phyloP scores from a whole-genome alignment of 2,113 vertebrate genomes.

The Ginglymostoma cirratum region DNA sequence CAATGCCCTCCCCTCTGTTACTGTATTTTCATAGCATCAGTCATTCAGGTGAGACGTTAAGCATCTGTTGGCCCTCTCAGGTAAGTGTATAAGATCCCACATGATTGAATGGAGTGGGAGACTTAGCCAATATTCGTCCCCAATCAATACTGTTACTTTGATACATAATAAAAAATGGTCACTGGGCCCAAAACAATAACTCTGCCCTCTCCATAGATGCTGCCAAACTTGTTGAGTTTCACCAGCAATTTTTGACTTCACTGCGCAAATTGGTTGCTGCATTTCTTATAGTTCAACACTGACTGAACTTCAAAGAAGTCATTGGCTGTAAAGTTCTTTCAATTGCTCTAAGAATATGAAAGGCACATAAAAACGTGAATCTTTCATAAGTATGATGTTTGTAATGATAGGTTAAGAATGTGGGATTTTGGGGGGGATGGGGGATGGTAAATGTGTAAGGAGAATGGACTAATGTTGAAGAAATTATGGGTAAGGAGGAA shows the following conservation, averaged over 20 bases:
- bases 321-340: not conserved
- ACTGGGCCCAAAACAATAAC: too few relatives aligned
- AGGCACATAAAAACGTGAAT: not conserved
- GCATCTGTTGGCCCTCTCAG: not conserved
- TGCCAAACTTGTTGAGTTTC: too few relatives aligned
- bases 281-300: not conserved
- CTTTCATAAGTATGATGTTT: not conserved
- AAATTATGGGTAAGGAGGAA: not conserved
- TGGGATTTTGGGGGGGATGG: not conserved
- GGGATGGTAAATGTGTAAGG: not conserved
- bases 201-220: too few relatives aligned
- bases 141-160: not conserved
- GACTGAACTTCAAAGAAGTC: not conserved
- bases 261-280: not conserved
- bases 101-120: not conserved
- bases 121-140: not conserved
- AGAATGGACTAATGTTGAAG: not conserved
- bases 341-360: not conserved
- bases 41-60: not conserved
- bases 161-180: too few relatives aligned
- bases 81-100: not conserved
- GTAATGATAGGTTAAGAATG: not conserved
- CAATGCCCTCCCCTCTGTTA: too few relatives aligned
- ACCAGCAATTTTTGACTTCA: too few relatives aligned
- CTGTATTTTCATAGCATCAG: not conserved